Evolutionary conservation across 2,797 vertebrate genomes (phyloP).

Genomic region (Mormyrus hasselquistii): DNA sequence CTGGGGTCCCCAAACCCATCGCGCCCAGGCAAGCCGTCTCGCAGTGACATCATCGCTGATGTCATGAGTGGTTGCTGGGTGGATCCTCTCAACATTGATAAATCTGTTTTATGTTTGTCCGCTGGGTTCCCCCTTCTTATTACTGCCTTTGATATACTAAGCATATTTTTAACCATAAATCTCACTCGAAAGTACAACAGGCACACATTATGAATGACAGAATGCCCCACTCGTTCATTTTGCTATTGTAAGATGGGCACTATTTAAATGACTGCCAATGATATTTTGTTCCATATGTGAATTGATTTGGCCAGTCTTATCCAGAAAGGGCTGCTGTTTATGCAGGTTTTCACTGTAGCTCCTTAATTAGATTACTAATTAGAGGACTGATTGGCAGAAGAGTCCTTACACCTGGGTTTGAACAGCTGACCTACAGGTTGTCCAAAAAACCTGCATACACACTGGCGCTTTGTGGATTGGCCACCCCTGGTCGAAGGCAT

Average conservation of each 20-base stretch:
- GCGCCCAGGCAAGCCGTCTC: slow-evolving; percentile 15
- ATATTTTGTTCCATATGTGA: background rate
- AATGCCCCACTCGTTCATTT: background rate
- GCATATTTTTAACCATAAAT: background rate
- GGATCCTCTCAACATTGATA: background rate
- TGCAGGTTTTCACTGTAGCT: background rate
- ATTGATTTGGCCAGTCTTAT: background rate
- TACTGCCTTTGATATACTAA: background rate
- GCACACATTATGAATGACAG: background rate
- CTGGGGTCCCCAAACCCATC: slow-evolving; percentile 59
- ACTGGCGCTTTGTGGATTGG: background rate
- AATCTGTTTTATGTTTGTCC: background rate
- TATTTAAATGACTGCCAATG: background rate
- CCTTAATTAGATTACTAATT: background rate
- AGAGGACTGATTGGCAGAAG: background rate
- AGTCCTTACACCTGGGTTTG: background rate
- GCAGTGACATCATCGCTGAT: background rate
- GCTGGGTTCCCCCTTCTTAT: background rate
- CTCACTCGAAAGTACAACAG: background rate
- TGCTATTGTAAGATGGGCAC: background rate
- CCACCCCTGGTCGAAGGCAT: background rate
- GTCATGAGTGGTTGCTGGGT: background rate
- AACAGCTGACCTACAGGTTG: background rate
- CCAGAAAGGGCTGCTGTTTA: background rate
- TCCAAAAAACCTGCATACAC: background rate